Base-by-base conservation (phyloP, 2,888 invertebrate species). In the Amphipoea lucens region DNA sequence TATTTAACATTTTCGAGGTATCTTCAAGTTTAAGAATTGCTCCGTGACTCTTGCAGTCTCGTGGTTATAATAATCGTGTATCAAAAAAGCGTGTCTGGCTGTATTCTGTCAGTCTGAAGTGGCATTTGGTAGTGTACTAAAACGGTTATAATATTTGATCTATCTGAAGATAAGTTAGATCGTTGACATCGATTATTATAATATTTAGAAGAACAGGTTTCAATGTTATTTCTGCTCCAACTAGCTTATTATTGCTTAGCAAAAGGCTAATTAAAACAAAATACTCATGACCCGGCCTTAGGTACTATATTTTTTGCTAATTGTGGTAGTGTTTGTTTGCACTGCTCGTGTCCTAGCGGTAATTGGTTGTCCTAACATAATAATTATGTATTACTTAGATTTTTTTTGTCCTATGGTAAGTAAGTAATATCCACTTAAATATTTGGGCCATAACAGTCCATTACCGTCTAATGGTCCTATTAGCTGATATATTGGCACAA, bases 401-500 rank as follows among this genome's bases (percentile, higher is more conserved):
- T 12, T 3, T 69, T 73, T 78, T 69, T 65, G 62, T 57, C 3
- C 3, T 29, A 51, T 2, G 42, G 20, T n/a, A 29, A 14, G 29
- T 63, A 14, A 67, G 29, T 63, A 14, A 67, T 78, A 76, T 76
- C 67, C 66, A 48, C 68, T 70, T 81, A 72, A 74, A 72, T 68
- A 79, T 79, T 82, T 78, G 77, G 74, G 48, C 75, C 71, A 76
- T 73, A 77, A 73, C n/a, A 83, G 65, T 29, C 76, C 66, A 87
- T 83, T 85, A 89, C 42, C 73, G 40, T 54, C 57, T 80, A 84
- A 87, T 87, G 63, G 79, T 67, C 14, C 67, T 60, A 82, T 86
- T 89, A 80, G 73, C 9, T 60, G 70, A 82, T 77, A 82, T 77
- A 72, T 83, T 65, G 77, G 48, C 40, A 77, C 71, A 89, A 89